phyloP scores from a whole-genome alignment of 1,140 invertebrate species.

The Drosophila orena region DNA sequence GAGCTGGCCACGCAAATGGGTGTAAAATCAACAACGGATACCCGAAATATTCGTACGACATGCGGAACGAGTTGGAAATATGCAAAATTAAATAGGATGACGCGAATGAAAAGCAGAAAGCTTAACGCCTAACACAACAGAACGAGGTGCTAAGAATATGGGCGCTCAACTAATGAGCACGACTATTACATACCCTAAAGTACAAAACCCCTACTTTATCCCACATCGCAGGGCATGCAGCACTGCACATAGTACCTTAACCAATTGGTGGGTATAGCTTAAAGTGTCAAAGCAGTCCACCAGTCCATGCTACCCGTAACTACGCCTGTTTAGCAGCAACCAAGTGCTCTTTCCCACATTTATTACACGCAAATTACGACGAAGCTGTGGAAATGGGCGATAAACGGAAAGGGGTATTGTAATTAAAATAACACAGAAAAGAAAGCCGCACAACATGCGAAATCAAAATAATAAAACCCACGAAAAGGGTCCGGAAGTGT shows the following conservation, averaged over 20 bases:
- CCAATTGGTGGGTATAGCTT: not conserved
- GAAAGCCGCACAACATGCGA: constrained; percentile 34
- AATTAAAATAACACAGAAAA: constrained; percentile 37
- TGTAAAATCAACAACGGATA: constrained; percentile 57
- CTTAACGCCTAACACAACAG: constrained; percentile 20
- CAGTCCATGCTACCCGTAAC: not conserved
- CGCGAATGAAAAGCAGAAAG: constrained; percentile 61
- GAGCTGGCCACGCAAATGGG: constrained; percentile 53
- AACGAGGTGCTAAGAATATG: constrained; percentile 25
- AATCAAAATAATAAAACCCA: not conserved
- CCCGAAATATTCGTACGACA: constrained; percentile 30
- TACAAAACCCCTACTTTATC: no score
- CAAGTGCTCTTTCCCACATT: constrained; percentile 64
- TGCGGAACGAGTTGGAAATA: constrained; percentile 57
- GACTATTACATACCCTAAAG: not conserved
- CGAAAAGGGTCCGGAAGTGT: constrained; percentile 46
- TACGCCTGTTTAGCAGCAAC: not conserved
- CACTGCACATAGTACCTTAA: no score
- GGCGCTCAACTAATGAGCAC: not conserved
- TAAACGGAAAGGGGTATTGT: constrained; percentile 49
- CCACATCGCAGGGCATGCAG: no score
- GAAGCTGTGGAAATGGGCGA: constrained; percentile 45
- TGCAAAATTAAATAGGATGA: constrained; percentile 80
- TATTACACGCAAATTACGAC: constrained; percentile 67
- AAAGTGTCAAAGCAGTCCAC: not conserved